Conservation (phyloP, 2,888 invertebrate genomes). For the Mechanitis mazaeus region DNA sequence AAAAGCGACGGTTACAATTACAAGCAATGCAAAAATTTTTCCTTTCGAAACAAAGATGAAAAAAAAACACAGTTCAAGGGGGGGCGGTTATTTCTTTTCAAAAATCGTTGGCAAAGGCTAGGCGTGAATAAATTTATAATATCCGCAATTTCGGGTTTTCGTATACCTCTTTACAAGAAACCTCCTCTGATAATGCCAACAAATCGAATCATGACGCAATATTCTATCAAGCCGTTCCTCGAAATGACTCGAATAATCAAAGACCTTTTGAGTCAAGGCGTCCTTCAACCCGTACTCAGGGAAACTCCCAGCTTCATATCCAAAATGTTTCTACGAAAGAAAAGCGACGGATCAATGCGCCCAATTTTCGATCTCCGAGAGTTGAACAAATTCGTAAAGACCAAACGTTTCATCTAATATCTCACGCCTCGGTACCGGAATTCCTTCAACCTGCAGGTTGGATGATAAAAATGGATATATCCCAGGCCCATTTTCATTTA, state of each 20-base stretch:
- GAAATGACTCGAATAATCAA: constrained; percentile 6
- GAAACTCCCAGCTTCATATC: constrained; percentile 21
- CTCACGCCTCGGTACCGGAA: too few species aligned
- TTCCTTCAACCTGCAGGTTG: too few species aligned
- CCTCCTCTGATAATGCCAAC: constrained; percentile 6
- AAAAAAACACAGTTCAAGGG: constrained; percentile 1
- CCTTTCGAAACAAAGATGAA: constrained; percentile 3
- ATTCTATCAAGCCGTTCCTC: constrained; percentile 10
- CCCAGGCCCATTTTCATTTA: too few species aligned
- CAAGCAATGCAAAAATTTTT: not conserved
- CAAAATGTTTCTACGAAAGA: constrained; percentile 29
- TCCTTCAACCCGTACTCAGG: constrained; percentile 14
- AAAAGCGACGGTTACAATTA: not conserved
- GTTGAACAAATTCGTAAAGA: constrained; percentile 16
- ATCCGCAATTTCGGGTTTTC: constrained; percentile 11
- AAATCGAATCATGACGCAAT: constrained; percentile 6
- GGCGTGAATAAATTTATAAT: constrained; percentile 22
- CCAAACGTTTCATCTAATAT: too few species aligned
- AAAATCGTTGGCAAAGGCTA: constrained; percentile 15
- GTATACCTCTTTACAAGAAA: constrained; percentile 16
- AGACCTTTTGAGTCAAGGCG: constrained; percentile 15
- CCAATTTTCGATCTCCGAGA: constrained; percentile 32
- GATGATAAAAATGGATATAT: too few species aligned
- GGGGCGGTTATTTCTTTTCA: not conserved
- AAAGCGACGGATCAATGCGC: constrained; percentile 28